phyloP scores from a whole-genome alignment of 2,888 invertebrate species.

The Aporophyla nigra region DNA sequence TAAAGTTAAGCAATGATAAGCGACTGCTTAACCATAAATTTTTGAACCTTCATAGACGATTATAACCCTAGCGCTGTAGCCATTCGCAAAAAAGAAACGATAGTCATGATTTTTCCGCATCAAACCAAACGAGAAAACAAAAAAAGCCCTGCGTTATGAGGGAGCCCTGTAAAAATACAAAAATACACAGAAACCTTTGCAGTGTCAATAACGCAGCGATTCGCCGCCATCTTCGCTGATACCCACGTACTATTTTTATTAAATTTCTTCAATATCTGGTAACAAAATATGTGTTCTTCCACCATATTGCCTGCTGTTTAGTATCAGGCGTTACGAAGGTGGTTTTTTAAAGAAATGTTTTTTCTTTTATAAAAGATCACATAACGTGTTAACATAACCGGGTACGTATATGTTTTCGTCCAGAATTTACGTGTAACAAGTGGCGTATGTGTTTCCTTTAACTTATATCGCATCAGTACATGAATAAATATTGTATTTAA shows the following conservation, averaged over 20 bases:
- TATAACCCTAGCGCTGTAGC: no score
- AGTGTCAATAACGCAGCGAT: constrained; percentile 20
- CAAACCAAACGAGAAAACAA: not conserved
- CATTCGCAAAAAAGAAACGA: not conserved
- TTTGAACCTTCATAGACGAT: no score
- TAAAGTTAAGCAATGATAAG: no score
- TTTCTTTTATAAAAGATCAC: not conserved
- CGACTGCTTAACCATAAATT: no score
- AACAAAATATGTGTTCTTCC: constrained; percentile 34
- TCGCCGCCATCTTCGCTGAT: constrained; percentile 20
- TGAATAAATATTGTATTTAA: no score
- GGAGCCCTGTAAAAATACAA: not conserved
- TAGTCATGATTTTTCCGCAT: not conserved
- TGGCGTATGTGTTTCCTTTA: no score
- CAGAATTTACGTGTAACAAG: not conserved
- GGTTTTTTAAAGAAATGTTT: not conserved
- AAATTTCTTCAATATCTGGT: constrained; percentile 40
- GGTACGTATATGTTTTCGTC: not conserved
- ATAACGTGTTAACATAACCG: not conserved
- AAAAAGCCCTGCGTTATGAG: not conserved
- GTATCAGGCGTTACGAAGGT: not conserved
- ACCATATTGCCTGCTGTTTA: constrained; percentile 28
- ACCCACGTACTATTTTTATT: constrained; percentile 62
- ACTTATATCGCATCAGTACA: no score
- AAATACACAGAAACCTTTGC: constrained; percentile 19